These are phyloP conservation scores for Nothobranchius furzeri DNA, from an alignment of 2,113 vertebrate genomes.

Conservation along the genomic window DNA sequence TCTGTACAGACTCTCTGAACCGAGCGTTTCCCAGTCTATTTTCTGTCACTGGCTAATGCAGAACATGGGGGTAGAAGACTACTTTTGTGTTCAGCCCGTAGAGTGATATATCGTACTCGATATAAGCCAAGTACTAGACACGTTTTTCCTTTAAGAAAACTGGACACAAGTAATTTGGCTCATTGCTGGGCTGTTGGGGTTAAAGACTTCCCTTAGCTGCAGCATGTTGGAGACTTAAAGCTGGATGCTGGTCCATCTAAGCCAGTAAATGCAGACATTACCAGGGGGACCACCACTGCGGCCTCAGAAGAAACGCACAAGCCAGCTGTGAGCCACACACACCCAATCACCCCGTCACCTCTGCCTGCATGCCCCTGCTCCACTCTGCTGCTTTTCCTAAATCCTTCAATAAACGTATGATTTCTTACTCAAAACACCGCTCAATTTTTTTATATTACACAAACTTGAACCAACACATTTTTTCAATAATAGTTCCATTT, in stretches of 20 bases:
- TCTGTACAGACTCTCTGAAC: too few relatives aligned
- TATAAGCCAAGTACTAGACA: too few relatives aligned
- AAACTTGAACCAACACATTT: slow-evolving; percentile 25
- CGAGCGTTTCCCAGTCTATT: too few relatives aligned
- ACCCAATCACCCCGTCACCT: slow-evolving; percentile 37
- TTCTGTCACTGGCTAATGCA: too few relatives aligned
- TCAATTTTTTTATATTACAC: slow-evolving; percentile 2
- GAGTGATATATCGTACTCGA: too few relatives aligned
- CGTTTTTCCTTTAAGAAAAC: slow-evolving; percentile 50
- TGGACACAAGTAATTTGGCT: slow-evolving; percentile 56
- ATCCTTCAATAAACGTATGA: slow-evolving; percentile 22
- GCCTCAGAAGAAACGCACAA: slow-evolving; percentile 43
- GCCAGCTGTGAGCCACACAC: slow-evolving; percentile 80
- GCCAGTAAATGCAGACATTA: slow-evolving; percentile 43
- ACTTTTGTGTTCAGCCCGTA: too few relatives aligned
- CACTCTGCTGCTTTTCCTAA: slow-evolving; percentile 3
- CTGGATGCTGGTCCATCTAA: slow-evolving; percentile 36
- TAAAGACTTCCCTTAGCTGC: slow-evolving; percentile 67
- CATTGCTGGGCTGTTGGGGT: slow-evolving; percentile 66
- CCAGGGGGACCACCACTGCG: slow-evolving; percentile 30
- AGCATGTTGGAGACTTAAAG: slow-evolving; percentile 44
- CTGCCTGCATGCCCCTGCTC: not conserved
- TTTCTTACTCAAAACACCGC: slow-evolving; percentile 17
- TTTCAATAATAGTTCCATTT: slow-evolving; percentile 27
- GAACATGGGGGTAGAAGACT: too few relatives aligned